Percentiles rank a stretch among this genome's conserved stretches.
phyloP scores from a whole-genome alignment of 2,888 invertebrate species.

The Penaeus monodon region DNA sequence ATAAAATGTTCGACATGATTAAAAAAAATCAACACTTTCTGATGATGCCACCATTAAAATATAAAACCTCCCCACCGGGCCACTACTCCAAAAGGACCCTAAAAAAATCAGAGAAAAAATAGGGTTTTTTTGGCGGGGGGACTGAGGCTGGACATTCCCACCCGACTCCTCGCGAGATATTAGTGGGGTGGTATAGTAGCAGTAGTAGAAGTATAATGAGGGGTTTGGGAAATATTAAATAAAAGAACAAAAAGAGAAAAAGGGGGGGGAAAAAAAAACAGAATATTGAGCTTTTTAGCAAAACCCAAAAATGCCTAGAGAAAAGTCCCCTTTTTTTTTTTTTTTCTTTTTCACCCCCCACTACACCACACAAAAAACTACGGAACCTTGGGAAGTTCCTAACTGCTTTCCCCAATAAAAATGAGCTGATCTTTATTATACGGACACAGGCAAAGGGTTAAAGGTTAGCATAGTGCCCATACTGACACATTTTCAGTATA shows the following conservation, averaged over 20 bases:
- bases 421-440: conserved; percentile 37
- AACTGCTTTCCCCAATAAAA: conserved; percentile 33
- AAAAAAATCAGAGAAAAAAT: background rate
- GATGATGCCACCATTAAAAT: too few species aligned
- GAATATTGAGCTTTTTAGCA: conserved; percentile 38
- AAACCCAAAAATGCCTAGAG: conserved; percentile 40
- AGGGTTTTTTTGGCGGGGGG: background rate
- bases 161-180: conserved; percentile 33
- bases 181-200: background rate
- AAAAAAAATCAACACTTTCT: background rate
- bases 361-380: conserved; percentile 40
- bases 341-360: conserved; percentile 35
- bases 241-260: conserved; percentile 1
- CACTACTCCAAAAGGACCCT: conserved; percentile 28
- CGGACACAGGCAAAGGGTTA: conserved; percentile 25
- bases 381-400: conserved; percentile 24
- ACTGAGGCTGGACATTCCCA: conserved; percentile 37
- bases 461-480: conserved; percentile 14
- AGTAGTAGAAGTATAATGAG: too few species aligned
- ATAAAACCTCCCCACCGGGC: conserved; percentile 25
- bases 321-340: conserved; percentile 22
- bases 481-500: background rate
- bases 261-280: background rate
- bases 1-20: background rate
- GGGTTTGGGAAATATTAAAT: conserved; percentile 26